Conservation (phyloP, 92 coral and sea anemone species). For the Porites evermanni region DNA sequence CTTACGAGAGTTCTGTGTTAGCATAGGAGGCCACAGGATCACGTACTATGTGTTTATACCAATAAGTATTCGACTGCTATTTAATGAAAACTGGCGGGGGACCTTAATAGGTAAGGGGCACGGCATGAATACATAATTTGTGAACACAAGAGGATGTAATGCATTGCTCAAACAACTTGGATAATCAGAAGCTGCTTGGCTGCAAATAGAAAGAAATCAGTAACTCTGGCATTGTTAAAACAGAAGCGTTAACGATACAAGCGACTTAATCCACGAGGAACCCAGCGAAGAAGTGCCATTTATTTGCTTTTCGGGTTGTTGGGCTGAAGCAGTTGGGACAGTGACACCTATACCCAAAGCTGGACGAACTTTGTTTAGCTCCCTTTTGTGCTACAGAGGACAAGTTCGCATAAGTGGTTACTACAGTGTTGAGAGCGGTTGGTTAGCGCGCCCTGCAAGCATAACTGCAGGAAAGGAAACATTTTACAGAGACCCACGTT, state of each 20-base stretch:
- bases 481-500: no score
- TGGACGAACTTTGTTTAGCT: no score
- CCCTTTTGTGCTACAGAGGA: no score
- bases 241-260: not conserved
- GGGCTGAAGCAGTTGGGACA: not conserved
- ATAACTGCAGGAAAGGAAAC: no score
- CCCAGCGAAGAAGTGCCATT: not conserved
- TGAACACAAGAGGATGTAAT: not conserved
- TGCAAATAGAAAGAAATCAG: not conserved
- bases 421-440: not conserved
- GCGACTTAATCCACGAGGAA: not conserved
- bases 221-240: not conserved
- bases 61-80: not conserved
- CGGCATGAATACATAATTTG: not conserved
- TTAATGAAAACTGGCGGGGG: not conserved
- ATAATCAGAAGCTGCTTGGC: not conserved
- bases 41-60: no score
- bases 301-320: not conserved
- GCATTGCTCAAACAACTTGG: conserved; percentile 17
- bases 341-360: not conserved
- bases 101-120: not conserved
- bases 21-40: not conserved
- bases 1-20: not conserved
- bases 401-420: no score
- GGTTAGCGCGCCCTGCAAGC: no score